These are phyloP conservation scores for Gadopsis bispinosus DNA, from an alignment of 2,797 vertebrate genomes.

Conservation along the genomic window DNA sequence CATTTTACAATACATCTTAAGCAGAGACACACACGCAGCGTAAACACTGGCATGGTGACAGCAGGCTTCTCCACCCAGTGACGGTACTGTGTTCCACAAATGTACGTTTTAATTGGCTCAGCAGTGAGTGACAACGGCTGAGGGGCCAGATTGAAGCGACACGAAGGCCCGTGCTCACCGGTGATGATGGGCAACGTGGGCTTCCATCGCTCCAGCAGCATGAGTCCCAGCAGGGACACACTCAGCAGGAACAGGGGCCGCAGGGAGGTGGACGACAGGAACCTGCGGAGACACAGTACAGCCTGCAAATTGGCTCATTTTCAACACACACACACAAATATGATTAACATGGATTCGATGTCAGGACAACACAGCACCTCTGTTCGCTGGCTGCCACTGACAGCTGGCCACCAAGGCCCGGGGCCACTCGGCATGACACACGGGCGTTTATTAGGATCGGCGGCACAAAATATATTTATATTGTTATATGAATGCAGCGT, in stretches of 20 bases:
- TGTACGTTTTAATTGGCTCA: neutral
- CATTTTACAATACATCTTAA: neutral
- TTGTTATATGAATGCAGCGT: too few relatives aligned
- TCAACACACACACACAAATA: neutral
- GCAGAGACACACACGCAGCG: neutral
- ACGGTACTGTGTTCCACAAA: neutral
- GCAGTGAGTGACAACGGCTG: slow-evolving; percentile 24
- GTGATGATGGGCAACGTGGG: slow-evolving; percentile 87
- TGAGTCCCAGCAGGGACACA: slow-evolving; percentile 89
- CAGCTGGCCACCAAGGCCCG: slow-evolving; percentile 55
- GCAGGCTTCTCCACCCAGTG: neutral
- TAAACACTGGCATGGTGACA: neutral
- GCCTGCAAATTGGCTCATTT: neutral
- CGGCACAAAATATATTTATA: neutral
- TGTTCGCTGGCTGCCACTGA: slow-evolving; percentile 15
- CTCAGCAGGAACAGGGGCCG: slow-evolving; percentile 93
- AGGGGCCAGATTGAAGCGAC: neutral
- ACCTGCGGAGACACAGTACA: slow-evolving; percentile 80
- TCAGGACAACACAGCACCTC: neutral
- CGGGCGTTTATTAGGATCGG: slow-evolving; percentile 9
- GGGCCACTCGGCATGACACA: slow-evolving; percentile 38
- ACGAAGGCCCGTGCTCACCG: slow-evolving; percentile 75
- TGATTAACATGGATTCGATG: neutral
- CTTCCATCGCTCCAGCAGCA: slow-evolving; percentile 94
- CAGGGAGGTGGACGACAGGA: slow-evolving; percentile 93